Evolutionary conservation across 2,113 vertebrate species (phyloP).

Genomic region (Grallaria varia): DNA sequence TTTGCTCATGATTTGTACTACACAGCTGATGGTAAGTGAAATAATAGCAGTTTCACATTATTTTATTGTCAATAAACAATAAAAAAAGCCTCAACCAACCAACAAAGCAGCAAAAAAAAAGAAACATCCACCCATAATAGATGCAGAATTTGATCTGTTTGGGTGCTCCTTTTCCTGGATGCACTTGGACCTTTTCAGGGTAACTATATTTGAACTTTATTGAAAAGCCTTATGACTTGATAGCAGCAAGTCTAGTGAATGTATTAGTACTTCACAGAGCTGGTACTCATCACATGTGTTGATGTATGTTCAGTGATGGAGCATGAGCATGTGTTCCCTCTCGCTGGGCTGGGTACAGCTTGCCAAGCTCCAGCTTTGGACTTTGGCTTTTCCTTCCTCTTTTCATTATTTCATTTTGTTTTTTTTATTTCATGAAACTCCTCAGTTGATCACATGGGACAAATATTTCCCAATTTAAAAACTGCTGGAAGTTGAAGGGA

Average conservation of each 20-base stretch:
- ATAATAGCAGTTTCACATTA: neutral
- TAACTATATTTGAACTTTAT: neutral
- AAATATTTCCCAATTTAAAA: neutral
- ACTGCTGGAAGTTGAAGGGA: neutral
- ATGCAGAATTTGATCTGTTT: neutral
- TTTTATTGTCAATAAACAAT: neutral
- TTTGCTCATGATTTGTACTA: neutral
- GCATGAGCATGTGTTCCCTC: neutral
- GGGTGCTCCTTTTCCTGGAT: neutral
- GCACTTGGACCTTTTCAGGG: neutral
- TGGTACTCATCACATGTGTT: neutral
- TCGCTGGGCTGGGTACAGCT: neutral
- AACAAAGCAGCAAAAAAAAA: neutral
- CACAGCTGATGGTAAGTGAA: neutral
- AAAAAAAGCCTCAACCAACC: neutral
- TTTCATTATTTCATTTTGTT: neutral
- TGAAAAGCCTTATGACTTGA: neutral
- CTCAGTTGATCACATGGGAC: neutral
- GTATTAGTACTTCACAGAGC: neutral
- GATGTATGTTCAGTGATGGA: neutral
- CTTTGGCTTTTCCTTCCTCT: neutral
- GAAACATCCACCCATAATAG: rapidly evolving
- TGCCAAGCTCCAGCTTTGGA: neutral
- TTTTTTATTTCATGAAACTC: neutral
- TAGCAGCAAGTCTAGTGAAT: neutral